phyloP scores from a whole-genome alignment of 2,888 invertebrate species.

The Agapostemon virescens region DNA sequence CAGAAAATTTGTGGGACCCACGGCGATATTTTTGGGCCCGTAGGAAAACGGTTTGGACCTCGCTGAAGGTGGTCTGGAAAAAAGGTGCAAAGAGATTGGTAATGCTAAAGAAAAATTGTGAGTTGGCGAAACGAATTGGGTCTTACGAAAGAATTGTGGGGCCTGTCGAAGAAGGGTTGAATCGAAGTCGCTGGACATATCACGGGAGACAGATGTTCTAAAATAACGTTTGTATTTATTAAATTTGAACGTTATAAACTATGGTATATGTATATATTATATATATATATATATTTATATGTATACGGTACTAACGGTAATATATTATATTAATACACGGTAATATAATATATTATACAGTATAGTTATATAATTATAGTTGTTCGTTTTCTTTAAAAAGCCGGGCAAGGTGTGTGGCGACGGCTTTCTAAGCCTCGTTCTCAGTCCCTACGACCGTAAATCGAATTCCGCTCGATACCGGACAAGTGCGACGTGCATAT shows the following conservation, averaged over 20 bases:
- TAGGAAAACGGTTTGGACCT: not conserved
- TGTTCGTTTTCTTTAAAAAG: constrained; percentile 24
- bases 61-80: too few relatives aligned
- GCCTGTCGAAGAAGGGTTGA: not conserved
- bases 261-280: constrained; percentile 35
- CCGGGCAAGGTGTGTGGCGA: constrained; percentile 27
- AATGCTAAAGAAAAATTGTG: not conserved
- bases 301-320: constrained; percentile 33
- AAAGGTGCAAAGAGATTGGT: too few relatives aligned
- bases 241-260: constrained; percentile 50
- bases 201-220: constrained; percentile 40
- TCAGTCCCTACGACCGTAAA: constrained; percentile 23
- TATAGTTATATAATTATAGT: constrained; percentile 10
- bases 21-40: not conserved
- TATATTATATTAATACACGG: constrained; percentile 43
- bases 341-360: constrained; percentile 47
- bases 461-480: constrained; percentile 37
- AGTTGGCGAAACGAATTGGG: not conserved
- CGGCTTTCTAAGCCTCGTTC: constrained; percentile 2
- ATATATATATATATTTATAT: constrained; percentile 28
- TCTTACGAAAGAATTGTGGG: too few relatives aligned
- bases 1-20: not conserved
- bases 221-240: constrained; percentile 52
- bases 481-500: constrained; percentile 6
- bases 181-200: constrained; percentile 18